These are phyloP conservation scores for Tineola bisselliella DNA, from an alignment of 2,888 invertebrate genomes.

Conservation along the genomic window DNA sequence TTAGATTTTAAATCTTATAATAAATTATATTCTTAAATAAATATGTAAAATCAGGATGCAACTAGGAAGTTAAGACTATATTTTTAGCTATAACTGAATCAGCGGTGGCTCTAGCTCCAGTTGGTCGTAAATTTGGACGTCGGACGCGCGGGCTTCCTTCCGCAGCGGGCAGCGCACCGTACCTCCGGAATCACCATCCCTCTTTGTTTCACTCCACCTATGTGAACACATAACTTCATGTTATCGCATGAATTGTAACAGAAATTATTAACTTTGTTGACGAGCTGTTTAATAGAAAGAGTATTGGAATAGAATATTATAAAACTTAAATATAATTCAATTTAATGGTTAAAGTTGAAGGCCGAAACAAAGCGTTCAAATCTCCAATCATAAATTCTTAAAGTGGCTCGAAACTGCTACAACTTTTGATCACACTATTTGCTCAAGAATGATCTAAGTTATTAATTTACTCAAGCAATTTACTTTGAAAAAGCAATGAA, in stretches of 20 bases:
- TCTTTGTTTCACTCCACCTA: conserved; percentile 14
- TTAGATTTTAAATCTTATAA: no score
- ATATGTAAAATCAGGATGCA: background rate
- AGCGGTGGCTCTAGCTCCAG: conserved; percentile 3
- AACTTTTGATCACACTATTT: background rate
- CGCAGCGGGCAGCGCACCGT: conserved; percentile 29
- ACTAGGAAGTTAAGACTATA: background rate
- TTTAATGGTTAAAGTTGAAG: background rate
- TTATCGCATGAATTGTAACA: conserved; percentile 1
- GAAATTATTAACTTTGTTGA: conserved; percentile 8
- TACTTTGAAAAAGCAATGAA: background rate
- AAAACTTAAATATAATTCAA: background rate
- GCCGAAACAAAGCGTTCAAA: background rate
- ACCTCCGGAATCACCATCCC: conserved; percentile 13
- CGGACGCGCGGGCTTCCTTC: conserved; percentile 40
- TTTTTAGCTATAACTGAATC: conserved; percentile 2
- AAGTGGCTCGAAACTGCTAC: background rate
- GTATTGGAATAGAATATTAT: background rate
- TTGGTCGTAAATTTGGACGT: conserved; percentile 20
- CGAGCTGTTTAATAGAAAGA: background rate
- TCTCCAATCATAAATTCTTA: background rate
- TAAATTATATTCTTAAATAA: background rate
- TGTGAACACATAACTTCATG: conserved; percentile 8
- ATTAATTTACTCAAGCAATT: background rate
- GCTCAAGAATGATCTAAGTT: background rate